These are phyloP conservation scores for Myoxocephalus aenaeus DNA, from an alignment of 2,797 vertebrate genomes.

Conservation along the genomic window DNA sequence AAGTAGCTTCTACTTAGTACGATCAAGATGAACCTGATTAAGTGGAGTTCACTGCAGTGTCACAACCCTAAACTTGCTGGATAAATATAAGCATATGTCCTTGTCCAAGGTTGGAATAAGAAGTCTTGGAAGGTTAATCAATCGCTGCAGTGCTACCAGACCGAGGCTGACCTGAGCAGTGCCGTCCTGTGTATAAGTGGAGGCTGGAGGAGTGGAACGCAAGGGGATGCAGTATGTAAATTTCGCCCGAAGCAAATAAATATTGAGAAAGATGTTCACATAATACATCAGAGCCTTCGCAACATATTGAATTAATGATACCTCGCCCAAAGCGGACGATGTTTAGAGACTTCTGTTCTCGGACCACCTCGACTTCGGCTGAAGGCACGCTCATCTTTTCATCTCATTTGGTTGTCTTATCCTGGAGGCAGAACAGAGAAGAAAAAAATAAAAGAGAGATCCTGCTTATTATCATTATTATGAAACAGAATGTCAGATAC, in stretches of 20 bases:
- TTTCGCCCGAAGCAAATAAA: conserved; percentile 39
- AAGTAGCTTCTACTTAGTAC: conserved; percentile 9
- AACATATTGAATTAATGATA: conserved; percentile 53
- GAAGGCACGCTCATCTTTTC: conserved; percentile 12
- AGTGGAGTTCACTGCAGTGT: neutral
- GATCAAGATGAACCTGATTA: conserved; percentile 14
- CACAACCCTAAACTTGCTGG: conserved; percentile 7
- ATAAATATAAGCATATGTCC: conserved; percentile 5
- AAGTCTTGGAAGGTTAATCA: neutral
- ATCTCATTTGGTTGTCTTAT: conserved; percentile 36
- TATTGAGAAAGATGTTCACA: conserved; percentile 34
- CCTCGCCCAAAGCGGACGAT: conserved; percentile 39
- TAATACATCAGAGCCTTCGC: conserved; percentile 45
- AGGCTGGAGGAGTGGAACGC: neutral
- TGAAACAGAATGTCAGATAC: conserved; percentile 6
- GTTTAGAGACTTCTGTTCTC: conserved; percentile 30
- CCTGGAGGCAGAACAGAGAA: conserved; percentile 1
- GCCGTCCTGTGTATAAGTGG: conserved; percentile 2
- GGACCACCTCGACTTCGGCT: conserved; percentile 6
- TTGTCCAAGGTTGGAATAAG: neutral
- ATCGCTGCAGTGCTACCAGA: neutral
- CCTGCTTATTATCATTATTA: conserved; percentile 3
- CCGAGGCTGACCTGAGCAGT: conserved; percentile 2
- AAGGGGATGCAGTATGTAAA: conserved; percentile 21
- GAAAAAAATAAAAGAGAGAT: neutral